Evolutionary conservation across 23 tunicate genomes (phyloP), one percentile per base, ranked within the genome.

Genomic region (Trididemnum miniatum): DNA sequence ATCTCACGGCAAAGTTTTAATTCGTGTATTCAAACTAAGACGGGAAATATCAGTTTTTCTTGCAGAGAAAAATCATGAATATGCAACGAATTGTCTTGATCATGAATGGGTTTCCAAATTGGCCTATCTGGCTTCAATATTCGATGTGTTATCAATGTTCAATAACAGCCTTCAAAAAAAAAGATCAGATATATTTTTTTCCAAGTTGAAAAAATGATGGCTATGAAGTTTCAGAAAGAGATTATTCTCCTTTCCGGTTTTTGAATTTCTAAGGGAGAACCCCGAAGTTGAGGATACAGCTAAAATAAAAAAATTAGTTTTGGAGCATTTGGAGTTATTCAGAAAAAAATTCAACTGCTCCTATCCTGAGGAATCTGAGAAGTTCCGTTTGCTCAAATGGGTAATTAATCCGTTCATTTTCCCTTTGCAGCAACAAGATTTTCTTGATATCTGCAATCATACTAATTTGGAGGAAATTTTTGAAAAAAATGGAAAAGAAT

Each of bases 111-210:
- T 80, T 65, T 80, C 84, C 76, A 64, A 80, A 80, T 37, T 80
- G 84, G 76, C 84, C 34, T 71, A 82, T 44, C 79, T 71, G 79
- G 38, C 79, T 71, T 82, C 34, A 67, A 39, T 71, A 82, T 82
- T 82, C 65, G 79, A 82, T 82, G 65, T 82, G 86, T 49, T 82
- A 38, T 82, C 65, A 79, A 82, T 49, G 39, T 30, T 82, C 79
- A 82, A 82, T 65, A 82, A 64, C 78, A 82, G 79, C 35, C 86
- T 82, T 82, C 86, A 82, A 39, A 65, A 79, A 65, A 82, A 39
- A 82, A 49, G 86, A 27, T 82, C 79, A 69, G 78, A 82, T 69
- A 28, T 82, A n/a, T 37, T 82, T 82, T 82, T 80, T 65, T 35
- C 79, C 35, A 39, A 26, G 71, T 82, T 79, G 65, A 5, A 82